phyloP scores from a whole-genome alignment of 2,113 vertebrate species.

The Trogon surrucura region DNA sequence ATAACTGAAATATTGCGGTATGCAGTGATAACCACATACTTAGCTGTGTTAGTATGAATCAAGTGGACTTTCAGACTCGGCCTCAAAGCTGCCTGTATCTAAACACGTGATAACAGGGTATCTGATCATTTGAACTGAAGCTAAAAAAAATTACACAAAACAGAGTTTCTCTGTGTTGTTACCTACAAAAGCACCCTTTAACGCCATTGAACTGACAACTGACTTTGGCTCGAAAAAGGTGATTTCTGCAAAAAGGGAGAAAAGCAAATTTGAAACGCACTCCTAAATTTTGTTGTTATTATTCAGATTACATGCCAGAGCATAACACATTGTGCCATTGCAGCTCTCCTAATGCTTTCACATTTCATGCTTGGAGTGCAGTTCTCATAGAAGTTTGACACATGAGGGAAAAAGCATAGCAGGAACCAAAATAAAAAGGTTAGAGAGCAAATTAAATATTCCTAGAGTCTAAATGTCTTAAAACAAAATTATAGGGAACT shows the following conservation, averaged over 20 bases:
- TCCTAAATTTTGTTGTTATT: neutral
- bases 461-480: neutral
- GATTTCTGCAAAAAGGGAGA: neutral
- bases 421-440: neutral
- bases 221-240: neutral
- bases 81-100: neutral
- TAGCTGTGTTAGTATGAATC: neutral
- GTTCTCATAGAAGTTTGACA: neutral
- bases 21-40: neutral
- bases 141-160: neutral
- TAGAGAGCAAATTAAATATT: neutral
- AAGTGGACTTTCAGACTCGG: neutral
- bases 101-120: rapidly evolving
- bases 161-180: neutral
- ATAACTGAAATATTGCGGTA: neutral
- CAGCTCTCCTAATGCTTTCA: neutral
- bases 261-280: neutral
- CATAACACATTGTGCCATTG: neutral
- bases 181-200: neutral
- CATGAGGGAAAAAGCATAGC: neutral
- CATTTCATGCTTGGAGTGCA: neutral
- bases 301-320: neutral
- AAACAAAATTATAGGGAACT: neutral
- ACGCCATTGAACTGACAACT: rapidly evolving
- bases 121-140: neutral